Evolutionary conservation across 2,888 invertebrate species (phyloP), one percentile per base, ranked within the genome.

Genomic region (Electrophaes corylata): DNA sequence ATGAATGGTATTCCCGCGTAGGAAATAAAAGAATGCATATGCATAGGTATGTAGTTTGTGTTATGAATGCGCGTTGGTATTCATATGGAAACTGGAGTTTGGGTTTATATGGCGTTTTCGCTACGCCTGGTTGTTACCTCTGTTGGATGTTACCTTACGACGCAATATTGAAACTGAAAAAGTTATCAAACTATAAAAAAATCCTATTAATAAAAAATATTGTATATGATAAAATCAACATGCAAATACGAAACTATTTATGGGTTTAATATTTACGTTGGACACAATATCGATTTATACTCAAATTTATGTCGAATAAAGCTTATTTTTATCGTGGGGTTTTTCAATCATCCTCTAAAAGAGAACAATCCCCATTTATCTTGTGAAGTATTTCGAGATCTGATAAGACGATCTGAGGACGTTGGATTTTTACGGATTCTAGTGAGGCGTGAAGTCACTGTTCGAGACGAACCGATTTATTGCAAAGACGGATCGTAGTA

Each of bases 351-450:
- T 70, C 66, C 75, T 76, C 67, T 76, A 73, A 72, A 76, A 79
- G 74, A 73, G 78, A 81, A 83, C 81, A 84, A 81, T 84, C 70
- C 75, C 79, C 81, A 83, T 87, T 84, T 85, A 84, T 86, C 81
- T 82, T 78, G 60, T 65, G 69, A 76, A 81, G 80, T 79, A 83
- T 76, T 82, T 78, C 72, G 66, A 68, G 76, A 83, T 83, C 81
- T 78, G 83, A 82, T 85, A 83, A 83, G 80, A 70, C 74, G 79
- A 81, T 83, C 79, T 70, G 70, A 67, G 70, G 73, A 75, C 75
- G 72, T 68, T 70, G 76, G 75, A 78, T 78, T 83, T 81, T 81
- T 78, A 76, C 69, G 77, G 76, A 81, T 80, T 82, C 75, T 65
- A 72, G 63, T 60, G 67, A 72, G 65, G 73, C 70, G 73, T 60